Conservation (phyloP, 2,113 vertebrate genomes). For the Otis tarda region DNA sequence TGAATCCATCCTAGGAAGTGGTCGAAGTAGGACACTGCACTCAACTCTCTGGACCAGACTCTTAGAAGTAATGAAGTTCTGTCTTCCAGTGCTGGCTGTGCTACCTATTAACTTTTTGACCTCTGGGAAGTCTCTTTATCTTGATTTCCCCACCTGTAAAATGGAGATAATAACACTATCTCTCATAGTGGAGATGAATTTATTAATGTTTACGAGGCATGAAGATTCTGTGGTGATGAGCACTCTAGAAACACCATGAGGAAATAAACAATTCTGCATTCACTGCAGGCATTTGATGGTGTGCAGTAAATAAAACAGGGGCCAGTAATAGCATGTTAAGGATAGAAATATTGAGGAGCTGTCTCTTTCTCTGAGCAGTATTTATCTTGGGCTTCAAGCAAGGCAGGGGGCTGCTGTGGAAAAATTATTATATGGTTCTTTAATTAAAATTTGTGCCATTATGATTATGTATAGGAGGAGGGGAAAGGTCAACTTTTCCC, state of each 20-base stretch:
- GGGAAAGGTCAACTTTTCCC: not conserved
- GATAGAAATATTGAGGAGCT: conserved; percentile 55
- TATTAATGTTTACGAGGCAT: conserved; percentile 71
- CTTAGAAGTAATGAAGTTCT: conserved; percentile 15
- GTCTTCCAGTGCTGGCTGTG: conserved; percentile 35
- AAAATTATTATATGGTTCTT: conserved; percentile 15
- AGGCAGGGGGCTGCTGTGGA: not conserved
- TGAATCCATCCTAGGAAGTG: not conserved
- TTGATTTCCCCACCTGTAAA: conserved; percentile 67
- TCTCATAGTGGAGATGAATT: conserved; percentile 67
- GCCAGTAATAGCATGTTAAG: conserved; percentile 39
- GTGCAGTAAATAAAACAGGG: conserved; percentile 64
- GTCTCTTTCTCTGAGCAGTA: conserved; percentile 30
- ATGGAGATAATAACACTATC: conserved; percentile 63
- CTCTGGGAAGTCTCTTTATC: conserved; percentile 64
- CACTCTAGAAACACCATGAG: conserved; percentile 64
- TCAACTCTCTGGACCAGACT: not conserved
- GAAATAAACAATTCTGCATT: conserved; percentile 69
- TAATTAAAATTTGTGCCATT: conserved; percentile 51
- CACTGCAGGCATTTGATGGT: conserved; percentile 67
- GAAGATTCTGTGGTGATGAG: conserved; percentile 68
- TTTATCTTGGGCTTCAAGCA: conserved; percentile 45
- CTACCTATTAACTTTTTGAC: conserved; percentile 58
- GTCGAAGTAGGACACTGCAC: not conserved
- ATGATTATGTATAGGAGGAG: not conserved